These are phyloP conservation scores for Bufo bufo DNA, from an alignment of 2,113 vertebrate species.

Conservation along the genomic window DNA sequence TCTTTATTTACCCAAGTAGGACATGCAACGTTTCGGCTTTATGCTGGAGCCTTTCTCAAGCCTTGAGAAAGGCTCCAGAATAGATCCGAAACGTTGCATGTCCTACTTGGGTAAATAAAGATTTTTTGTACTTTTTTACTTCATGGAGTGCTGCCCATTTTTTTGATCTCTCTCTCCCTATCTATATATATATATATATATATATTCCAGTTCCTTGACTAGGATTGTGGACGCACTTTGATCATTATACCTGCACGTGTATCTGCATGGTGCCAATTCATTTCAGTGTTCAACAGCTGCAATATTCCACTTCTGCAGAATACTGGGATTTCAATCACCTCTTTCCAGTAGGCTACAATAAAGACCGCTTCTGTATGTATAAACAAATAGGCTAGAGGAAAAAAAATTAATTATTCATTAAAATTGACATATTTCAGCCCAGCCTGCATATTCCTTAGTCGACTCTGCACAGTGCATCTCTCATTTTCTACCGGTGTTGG, in stretches of 20 bases:
- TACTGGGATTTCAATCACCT: constrained; percentile 42
- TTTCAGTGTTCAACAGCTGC: constrained; percentile 44
- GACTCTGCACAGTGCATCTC: constrained; percentile 18
- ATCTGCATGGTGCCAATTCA: background rate
- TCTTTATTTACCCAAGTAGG: no score
- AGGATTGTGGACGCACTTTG: background rate
- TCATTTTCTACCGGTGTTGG: constrained; percentile 18
- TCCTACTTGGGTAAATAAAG: no score
- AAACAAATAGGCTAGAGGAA: constrained; percentile 14
- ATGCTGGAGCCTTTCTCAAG: no score
- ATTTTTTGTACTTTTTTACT: no score
- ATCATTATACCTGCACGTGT: constrained; percentile 12
- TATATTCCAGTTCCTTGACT: background rate
- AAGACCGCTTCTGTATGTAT: constrained; percentile 11
- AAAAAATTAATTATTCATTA: constrained; percentile 55
- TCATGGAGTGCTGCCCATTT: no score
- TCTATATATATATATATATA: no score
- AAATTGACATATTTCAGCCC: constrained; percentile 40
- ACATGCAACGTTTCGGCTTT: no score
- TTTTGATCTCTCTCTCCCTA: no score
- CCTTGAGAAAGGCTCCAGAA: no score
- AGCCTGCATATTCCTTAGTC: constrained; percentile 27
- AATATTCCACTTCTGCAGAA: background rate
- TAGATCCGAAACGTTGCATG: no score
- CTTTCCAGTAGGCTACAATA: constrained; percentile 17